Evolutionary conservation across 2,113 vertebrate genomes (phyloP).

Genomic region (Panurus biarmicus): DNA sequence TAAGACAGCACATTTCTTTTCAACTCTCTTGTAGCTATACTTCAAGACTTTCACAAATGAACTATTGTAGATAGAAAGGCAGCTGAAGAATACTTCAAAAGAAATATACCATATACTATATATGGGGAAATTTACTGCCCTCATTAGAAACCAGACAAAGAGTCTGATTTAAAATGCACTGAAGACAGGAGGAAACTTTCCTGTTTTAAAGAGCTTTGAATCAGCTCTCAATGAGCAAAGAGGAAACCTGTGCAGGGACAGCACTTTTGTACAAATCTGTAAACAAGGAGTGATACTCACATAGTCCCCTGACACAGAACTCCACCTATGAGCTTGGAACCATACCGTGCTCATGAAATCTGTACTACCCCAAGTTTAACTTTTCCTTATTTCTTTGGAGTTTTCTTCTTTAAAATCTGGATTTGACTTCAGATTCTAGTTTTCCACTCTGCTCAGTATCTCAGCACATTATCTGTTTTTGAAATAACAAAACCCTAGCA

Average conservation of each 20-base stretch:
- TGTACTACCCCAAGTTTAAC: neutral
- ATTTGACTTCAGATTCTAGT: slow-evolving; percentile 5
- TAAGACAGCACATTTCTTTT: slow-evolving; percentile 54
- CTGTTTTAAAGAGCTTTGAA: slow-evolving; percentile 17
- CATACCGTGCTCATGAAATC: neutral
- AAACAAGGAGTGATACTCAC: neutral
- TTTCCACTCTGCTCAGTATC: neutral
- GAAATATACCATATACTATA: slow-evolving; percentile 37
- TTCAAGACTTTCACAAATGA: slow-evolving; percentile 51
- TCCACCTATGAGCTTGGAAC: neutral
- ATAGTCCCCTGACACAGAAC: neutral
- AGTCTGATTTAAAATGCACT: slow-evolving; percentile 12
- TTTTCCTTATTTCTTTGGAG: neutral
- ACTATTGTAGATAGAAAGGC: slow-evolving; percentile 27
- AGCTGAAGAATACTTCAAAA: slow-evolving; percentile 46
- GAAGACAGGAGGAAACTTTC: neutral
- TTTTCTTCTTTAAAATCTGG: neutral
- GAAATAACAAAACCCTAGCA: neutral
- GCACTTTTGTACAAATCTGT: neutral
- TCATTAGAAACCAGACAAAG: slow-evolving; percentile 34
- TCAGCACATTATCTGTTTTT: neutral
- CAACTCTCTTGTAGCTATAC: slow-evolving; percentile 4
- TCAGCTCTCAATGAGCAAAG: neutral
- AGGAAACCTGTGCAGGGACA: neutral
- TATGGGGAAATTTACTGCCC: slow-evolving; percentile 38